Base-by-base conservation (phyloP, 2,797 vertebrate genomes). In the Amblyraja radiata region DNA sequence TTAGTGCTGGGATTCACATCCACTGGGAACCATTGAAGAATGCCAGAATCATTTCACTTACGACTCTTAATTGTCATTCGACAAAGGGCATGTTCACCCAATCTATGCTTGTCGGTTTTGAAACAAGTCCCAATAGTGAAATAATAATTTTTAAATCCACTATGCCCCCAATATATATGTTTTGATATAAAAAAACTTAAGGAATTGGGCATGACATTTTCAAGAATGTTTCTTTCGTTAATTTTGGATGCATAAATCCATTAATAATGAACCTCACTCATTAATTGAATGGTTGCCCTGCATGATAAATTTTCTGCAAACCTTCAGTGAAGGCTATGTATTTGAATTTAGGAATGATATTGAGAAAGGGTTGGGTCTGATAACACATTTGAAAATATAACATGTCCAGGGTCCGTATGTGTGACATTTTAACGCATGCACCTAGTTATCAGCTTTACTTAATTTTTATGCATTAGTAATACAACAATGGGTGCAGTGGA, bases 11-110 rank as follows among this genome's bases (percentile, higher is more conserved):
- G 39, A 16, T 28, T 91, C 10, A 54, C 71, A 92, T 92, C 90
- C 23, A 74, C 71, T 92, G 71, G 90, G 90, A 76, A 46, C 71
- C 39, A 54, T 92, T 74, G 71, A 7, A 73, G 39, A 54, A n/a
- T 92, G 65, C 71, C 39, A 92, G 68, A 76, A 23, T 92, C 90
- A 76, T 92, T 92, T 76, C 71, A 73, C 71, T 92, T 76, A 28
- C 8, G 71, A 92, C 39, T 76, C 10, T 92, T 74, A 92, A 92
- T 92, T 39, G 90, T 6, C 71, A 74, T 76, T 76, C 76, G 39
- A 58, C 65, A 92, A 76, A 92, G 39, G 39, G 58, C 9, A 54
- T 54, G 39, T 76, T 92, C 90, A 91, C 54, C 68, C 71, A 74
- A 76, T 46, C 71, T 92, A 16, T 46, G 9, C 71, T 76, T 11